Base-by-base conservation (phyloP, 2,888 invertebrate genomes). In the Pandemis corylana region DNA sequence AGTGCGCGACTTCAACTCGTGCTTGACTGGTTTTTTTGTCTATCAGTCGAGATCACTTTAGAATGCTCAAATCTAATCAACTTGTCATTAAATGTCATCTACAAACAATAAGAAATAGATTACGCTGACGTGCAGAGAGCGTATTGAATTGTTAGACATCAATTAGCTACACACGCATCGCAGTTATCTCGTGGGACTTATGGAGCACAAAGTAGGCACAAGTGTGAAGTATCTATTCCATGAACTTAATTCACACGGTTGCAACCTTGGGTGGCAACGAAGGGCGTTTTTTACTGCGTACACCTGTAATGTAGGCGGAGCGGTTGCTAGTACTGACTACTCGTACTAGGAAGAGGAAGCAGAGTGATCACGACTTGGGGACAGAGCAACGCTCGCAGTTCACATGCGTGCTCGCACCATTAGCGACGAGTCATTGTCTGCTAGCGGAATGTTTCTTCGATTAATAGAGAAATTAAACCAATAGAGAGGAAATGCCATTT, bases 351-450 rank as follows among this genome's bases (percentile, higher is more conserved):
- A 88, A 89, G 83, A 86, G 89, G 89, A 89, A 89, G 82, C 76
- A 65, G 36, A n/a, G 75, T 77, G 76, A 79, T 78, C 83, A 80
- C 82, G 83, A 83, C 80, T 82, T 63, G 68, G 65, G 41, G 77
- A 77, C 79, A 79, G 87, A 87, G 85, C 87, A 87, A 85, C 80
- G 85, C 76, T 85, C 82, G 82, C 42, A 66, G 82, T 86, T 87
- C 86, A 81, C 85, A 87, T 82, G 85, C 89, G 84, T 86, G 89
- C 79, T 78, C 82, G 81, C 81, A 79, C 84, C 83, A 87, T 88
- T 89, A 88, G 86, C 78, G 78, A 85, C 86, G 82, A 82, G 77
- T 83, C 83, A 86, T 87, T 85, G 81, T 81, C 80, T 77, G 78
- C 77, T 74, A 74, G 75, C 10, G 56, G 65, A 65, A 28, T 49